A percentile compares a stretch with the other conserved stretches of the same genome.
Evolutionary conservation across 1,140 invertebrate genomes (phyloP).

Genomic region (Trachymyrmex septentrionalis): DNA sequence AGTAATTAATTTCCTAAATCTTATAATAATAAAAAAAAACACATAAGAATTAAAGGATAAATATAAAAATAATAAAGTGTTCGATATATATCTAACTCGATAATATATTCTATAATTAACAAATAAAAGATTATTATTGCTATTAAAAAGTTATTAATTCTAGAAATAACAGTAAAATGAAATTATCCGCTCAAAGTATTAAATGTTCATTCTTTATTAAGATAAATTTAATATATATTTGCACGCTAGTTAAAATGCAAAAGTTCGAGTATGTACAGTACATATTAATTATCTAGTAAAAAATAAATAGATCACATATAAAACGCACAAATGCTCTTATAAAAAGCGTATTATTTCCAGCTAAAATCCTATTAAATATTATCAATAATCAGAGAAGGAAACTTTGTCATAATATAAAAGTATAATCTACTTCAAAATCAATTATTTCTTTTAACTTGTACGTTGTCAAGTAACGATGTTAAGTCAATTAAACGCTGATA

Average conservation of each 20-base stretch:
- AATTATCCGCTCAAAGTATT: not conserved
- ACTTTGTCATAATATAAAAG: slow-evolving; percentile 3
- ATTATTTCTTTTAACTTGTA: not conserved
- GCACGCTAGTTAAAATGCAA: not conserved
- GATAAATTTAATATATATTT: slow-evolving; percentile 24
- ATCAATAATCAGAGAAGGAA: not conserved
- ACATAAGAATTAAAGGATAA: not conserved
- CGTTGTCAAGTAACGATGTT: not conserved
- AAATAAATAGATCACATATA: not conserved
- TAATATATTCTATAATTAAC: not conserved
- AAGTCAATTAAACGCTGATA: not conserved
- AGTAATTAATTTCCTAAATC: not conserved
- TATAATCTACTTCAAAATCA: not conserved
- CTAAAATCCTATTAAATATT: slow-evolving; percentile 24
- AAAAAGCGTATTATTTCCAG: not conserved
- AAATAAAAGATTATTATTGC: not conserved
- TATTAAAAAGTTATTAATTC: not conserved
- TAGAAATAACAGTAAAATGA: not conserved
- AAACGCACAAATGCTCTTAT: slow-evolving; percentile 2
- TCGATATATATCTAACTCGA: not conserved
- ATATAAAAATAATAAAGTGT: not conserved
- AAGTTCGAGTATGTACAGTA: not conserved
- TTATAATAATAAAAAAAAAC: not conserved
- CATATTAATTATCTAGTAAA: not conserved
- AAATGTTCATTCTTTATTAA: not conserved